A percentile compares a stretch with the other conserved stretches of the same genome.
These are phyloP conservation scores for Idaea straminata DNA, from an alignment of 2,888 invertebrate genomes.

Conservation along the genomic window DNA sequence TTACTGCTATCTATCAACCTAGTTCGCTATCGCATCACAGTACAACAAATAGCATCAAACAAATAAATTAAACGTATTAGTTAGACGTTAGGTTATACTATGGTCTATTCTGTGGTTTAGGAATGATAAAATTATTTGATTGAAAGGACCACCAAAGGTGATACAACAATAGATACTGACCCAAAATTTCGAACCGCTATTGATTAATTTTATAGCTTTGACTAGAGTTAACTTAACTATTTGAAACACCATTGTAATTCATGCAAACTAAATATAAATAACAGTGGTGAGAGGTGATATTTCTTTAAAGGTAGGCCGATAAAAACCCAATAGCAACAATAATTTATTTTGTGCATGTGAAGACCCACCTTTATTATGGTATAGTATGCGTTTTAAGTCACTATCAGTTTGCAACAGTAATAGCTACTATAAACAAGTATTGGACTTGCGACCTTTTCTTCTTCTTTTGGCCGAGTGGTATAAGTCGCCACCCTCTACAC, in stretches of 20 bases:
- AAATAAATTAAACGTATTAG: neutral
- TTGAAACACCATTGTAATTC: neutral
- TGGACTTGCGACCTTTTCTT: too few species aligned
- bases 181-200: neutral
- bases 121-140: neutral
- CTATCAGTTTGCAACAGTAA: too few species aligned
- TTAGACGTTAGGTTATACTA: neutral
- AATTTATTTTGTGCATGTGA: too few species aligned
- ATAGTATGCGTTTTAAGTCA: too few species aligned
- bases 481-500: too few species aligned
- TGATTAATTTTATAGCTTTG: neutral
- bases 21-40: neutral
- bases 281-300: neutral
- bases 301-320: too few species aligned
- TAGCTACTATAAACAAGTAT: too few species aligned
- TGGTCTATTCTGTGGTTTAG: neutral
- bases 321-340: too few species aligned
- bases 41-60: neutral
- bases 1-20: neutral
- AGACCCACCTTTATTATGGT: too few species aligned
- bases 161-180: neutral
- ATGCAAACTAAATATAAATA: neutral
- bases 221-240: neutral
- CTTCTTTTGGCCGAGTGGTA: too few species aligned
- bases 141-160: neutral